Conservation (phyloP, 2,113 vertebrate genomes). For the Anoura caudifer region DNA sequence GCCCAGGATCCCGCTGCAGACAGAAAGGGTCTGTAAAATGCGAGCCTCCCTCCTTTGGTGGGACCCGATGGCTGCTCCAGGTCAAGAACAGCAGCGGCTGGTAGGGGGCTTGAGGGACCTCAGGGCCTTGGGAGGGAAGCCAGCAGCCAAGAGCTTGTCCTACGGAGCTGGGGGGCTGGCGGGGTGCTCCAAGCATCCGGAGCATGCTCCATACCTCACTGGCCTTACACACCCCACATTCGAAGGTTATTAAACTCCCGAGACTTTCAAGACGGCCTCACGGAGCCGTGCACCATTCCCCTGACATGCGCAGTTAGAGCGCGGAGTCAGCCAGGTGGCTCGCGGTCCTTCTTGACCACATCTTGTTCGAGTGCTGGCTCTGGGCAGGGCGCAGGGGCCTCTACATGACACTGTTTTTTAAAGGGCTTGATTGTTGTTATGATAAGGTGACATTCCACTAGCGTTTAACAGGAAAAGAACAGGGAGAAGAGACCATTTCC, state of each 20-base stretch:
- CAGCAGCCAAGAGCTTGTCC: neutral
- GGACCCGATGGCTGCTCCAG: neutral
- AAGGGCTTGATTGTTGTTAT: neutral
- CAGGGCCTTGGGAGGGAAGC: neutral
- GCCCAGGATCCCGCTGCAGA: neutral
- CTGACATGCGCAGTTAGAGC: neutral
- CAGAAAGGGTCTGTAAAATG: neutral
- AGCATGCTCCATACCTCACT: no score
- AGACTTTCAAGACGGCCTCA: neutral
- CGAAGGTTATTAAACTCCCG: neutral
- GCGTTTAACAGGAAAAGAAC: neutral
- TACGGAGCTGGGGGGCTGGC: neutral
- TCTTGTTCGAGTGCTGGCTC: no score
- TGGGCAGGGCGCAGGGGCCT: accelerated
- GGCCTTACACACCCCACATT: neutral
- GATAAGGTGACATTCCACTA: neutral
- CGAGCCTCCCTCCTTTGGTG: neutral
- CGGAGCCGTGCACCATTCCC: no score
- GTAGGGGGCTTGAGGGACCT: neutral
- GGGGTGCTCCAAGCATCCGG: neutral
- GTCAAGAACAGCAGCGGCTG: neutral
- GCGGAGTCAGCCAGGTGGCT: neutral
- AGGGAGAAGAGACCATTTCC: neutral
- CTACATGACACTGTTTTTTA: neutral
- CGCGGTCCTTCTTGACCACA: neutral